Evolutionary conservation across 2,113 vertebrate species (phyloP).

Genomic region (Leuciscus idus): DNA sequence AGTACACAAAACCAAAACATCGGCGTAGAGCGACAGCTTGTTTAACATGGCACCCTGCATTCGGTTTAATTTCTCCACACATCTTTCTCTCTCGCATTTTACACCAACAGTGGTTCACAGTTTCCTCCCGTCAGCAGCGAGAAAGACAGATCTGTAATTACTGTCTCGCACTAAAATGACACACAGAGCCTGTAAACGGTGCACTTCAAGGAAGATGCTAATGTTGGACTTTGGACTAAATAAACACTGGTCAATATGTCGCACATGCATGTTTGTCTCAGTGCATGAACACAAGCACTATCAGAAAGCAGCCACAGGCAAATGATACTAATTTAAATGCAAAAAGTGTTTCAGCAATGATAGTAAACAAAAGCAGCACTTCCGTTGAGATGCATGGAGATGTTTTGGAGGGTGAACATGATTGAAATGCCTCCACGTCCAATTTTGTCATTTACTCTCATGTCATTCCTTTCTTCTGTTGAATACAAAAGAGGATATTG

Average conservation of each 20-base stretch:
- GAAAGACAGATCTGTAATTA: conserved; percentile 29
- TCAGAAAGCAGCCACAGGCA: neutral
- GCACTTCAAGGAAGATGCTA: neutral
- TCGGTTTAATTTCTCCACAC: conserved; percentile 10
- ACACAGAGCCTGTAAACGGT: neutral
- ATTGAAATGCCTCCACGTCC: neutral
- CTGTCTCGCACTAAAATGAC: neutral
- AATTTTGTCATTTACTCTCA: neutral
- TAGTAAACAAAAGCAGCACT: no score
- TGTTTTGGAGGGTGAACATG: neutral
- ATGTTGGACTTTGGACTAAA: neutral
- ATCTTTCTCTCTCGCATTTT: neutral
- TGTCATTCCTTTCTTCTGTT: neutral
- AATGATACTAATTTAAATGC: neutral
- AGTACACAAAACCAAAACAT: neutral
- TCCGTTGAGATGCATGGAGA: neutral
- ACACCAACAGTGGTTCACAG: neutral
- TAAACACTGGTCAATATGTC: neutral
- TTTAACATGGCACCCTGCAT: neutral
- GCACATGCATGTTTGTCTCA: neutral
- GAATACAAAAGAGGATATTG: neutral
- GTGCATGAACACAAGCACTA: neutral
- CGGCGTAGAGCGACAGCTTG: neutral
- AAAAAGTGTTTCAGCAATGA: no score
- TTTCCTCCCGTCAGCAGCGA: neutral